Conservation (phyloP, 2,888 invertebrate genomes). For the Capitulum mitella region DNA sequence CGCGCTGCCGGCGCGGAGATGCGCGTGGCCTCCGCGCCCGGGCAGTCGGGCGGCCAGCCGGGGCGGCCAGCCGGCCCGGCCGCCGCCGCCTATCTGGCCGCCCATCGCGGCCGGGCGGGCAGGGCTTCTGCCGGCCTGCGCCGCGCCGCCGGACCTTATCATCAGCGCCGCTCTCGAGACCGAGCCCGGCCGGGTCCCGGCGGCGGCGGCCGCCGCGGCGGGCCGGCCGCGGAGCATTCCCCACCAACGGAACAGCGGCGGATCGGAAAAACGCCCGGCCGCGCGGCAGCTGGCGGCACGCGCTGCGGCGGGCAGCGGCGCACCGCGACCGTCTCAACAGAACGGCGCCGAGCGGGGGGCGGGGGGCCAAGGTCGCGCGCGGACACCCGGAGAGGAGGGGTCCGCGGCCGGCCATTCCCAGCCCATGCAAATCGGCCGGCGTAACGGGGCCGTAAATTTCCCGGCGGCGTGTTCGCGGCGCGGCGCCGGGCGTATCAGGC, state of each 20-base stretch:
- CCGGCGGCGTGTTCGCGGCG: background rate
- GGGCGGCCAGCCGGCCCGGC: background rate
- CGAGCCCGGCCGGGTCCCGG: background rate
- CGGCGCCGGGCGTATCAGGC: background rate
- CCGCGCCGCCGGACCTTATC: background rate
- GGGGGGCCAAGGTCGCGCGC: background rate
- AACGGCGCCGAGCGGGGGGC: background rate
- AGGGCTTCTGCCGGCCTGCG: background rate
- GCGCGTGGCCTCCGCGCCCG: too few relatives aligned
- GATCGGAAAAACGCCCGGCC: background rate
- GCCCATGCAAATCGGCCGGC: background rate
- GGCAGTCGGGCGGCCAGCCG: background rate
- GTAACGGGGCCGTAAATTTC: background rate
- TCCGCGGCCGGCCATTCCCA: background rate
- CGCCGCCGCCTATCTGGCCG: conserved; percentile 2
- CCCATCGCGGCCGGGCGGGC: too few relatives aligned
- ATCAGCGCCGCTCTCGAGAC: background rate
- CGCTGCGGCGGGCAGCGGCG: background rate
- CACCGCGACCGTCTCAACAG: background rate
- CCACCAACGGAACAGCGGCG: conserved; percentile 9
- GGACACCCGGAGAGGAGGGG: background rate
- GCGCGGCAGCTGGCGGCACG: background rate
- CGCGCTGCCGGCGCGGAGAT: too few relatives aligned
- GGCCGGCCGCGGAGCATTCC: background rate
- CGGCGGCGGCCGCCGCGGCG: background rate